Base-by-base conservation (phyloP, 2,797 vertebrate species). In the Nannoperca obscura region DNA sequence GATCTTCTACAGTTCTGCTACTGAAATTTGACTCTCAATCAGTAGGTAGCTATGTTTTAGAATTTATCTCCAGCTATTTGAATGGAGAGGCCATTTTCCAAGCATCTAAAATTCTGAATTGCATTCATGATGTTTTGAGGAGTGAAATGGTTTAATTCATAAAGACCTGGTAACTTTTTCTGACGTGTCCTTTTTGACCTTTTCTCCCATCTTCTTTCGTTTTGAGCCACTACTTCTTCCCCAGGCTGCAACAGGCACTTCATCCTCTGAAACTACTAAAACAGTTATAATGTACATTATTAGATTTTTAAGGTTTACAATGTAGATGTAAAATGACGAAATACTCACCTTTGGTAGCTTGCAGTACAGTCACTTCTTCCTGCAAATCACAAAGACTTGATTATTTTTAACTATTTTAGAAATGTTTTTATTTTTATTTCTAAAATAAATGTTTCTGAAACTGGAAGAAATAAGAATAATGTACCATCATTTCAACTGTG, bases 161-260 rank as follows among this genome's bases (percentile, higher is more conserved):
- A 74, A 68, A 15, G 14, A 94, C 93, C 93, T 91, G 64, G 87
- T 89, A 0, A 71, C 59, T 71, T 86, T 90, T 46, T 88, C 83
- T 24, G 76, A 50, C 49, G 67, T 66, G 3, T 86, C 82, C 47
- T 87, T 86, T 71, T 42, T 66, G 13, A 62, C 65, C 15, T 78
- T 72, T 47, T 86, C 77, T 78, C 34, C 74, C 14, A 74, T 49
- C 38, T 59, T 88, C 67, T 58, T 88, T 44, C 83, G 90, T 79
- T 94, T 96, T 32, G 95, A 86, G 58, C 92, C 63, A 83, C 91
- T 84, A 38, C 91, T 92, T 84, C 90, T 89, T 42, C 79, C 88
- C 74, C 87, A 83, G 71, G 88, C 38, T 9, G 85, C 63, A 89
- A 85, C 69, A 1, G 85, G 68, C 50, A 74, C 63, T 13, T 85